Evolutionary conservation across 2,113 vertebrate species (phyloP), one percentile per base, ranked within the genome.

Genomic region (Paracanthobrama guichenoti): DNA sequence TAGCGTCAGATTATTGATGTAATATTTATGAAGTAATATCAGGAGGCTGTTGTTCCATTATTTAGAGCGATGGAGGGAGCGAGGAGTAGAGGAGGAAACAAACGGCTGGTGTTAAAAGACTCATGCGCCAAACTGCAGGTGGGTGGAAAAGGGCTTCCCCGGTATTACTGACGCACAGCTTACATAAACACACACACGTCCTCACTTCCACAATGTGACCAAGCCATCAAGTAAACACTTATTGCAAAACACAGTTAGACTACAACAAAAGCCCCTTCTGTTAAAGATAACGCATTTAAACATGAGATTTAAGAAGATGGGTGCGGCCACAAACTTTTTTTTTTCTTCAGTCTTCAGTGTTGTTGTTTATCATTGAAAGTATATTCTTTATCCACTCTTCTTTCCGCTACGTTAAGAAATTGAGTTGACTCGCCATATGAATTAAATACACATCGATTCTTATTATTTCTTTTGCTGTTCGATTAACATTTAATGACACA

Each of bases 11-110:
- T 92, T 93, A 93, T 93, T 90, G 88, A 93, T 94, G 91, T 89
- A 93, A 93, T 93, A 94, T 94, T 95, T 91, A 94, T 93, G 81
- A 92, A 93, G 93, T 88, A 91, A 91, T 90, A 92, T 92, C 90
- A 91, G 90, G 85, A 91, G 89, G 87, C 82, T 90, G 77, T 83
- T 84, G 90, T 92, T 92, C 90, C 92, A 93, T 95, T 94, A 94
- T 94, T 94, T 90, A 93, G 87, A 81, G 84, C 60, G 20, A 79
- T 71, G 28, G 73, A 82, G 35, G 46, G 78, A n/a, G 64, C 64
- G 28, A 60, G 6, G 64, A 57, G 76, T 20, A 80, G 75, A 80
- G 76, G 77, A 81, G 84, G 84, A 88, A 85, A 87, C 79, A 87
- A 83, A 86, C 39, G 53, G 71, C 81, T 88, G 84, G 88, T 86